Conservation (phyloP, 2,113 vertebrate species). For the Pygoscelis adeliae region DNA sequence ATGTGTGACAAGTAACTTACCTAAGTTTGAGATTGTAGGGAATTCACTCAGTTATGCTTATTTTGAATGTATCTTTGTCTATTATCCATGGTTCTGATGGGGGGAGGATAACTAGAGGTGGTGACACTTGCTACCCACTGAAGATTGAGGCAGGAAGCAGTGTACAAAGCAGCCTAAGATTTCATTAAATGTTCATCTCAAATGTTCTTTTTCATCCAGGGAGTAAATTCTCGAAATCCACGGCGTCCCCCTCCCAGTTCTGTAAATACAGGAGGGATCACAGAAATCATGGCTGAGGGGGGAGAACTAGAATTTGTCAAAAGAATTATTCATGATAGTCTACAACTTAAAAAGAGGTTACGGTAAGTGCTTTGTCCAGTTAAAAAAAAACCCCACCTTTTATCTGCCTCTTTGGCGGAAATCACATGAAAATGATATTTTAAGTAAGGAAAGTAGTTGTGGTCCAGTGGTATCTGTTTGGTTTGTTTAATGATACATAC, state of each 20-base stretch:
- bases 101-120: not conserved
- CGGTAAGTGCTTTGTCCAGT: conserved; percentile 73
- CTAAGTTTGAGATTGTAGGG: not conserved
- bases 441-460: not conserved
- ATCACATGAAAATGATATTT: not conserved
- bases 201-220: conserved; percentile 72
- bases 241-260: conserved; percentile 96
- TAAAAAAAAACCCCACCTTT: not conserved
- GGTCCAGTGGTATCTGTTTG: not conserved
- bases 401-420: not conserved
- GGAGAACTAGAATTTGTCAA: conserved; percentile 98
- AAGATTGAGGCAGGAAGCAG: not conserved
- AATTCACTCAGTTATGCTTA: not conserved
- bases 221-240: conserved; percentile 95
- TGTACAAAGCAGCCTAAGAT: not conserved
- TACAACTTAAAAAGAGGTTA: conserved; percentile 93
- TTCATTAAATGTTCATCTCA: not conserved
- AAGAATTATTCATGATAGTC: conserved; percentile 98
- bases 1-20: not conserved
- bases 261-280: conserved; percentile 96
- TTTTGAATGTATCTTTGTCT: not conserved
- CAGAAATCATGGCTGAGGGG: conserved; percentile 99
- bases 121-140: not conserved
- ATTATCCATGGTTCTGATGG: not conserved
- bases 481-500: not conserved